Base-by-base conservation (phyloP, 2,113 vertebrate species). In the Dermatemys mawii region DNA sequence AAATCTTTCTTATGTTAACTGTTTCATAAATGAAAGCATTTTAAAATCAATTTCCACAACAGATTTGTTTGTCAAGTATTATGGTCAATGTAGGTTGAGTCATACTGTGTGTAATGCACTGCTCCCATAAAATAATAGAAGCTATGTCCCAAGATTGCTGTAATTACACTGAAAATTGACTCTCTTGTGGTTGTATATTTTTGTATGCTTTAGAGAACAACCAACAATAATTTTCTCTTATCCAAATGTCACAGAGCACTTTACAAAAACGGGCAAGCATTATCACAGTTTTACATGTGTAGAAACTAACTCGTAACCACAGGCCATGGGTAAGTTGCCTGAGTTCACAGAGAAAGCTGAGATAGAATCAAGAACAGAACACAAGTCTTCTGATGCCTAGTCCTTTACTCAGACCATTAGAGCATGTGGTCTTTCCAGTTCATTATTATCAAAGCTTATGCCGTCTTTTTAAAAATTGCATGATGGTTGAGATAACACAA, bases 111-210 rank as follows among this genome's bases (percentile, higher is more conserved):
- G n/a, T 90, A 44, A 89, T 50, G 11, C 14, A 83, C 44, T 82
- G 5, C 0, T 2, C 17, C 13, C 11, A 84, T 46, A 88, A 96
- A 24, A 93, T 90, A 60, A 88, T 83, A 49, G 22, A 93, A 50
- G 11, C 10, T 57, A 24, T 90, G 38, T n/a, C 81, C 78, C 21
- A n/a, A 90, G 51, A 26, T 96, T 29, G 63, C 4, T 81, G n/a
- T 85, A 80, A 88, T 93, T 91, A 63, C 9, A 70, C 26, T 90
- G 60, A 91, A 87, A 91, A 96, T 91, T 87, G 29, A 49, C 70
- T 95, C 76, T 90, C 48, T 32, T 78, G 7, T 27, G 5, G 9
- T 70, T 95, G 54, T 79, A n/a, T 75, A 49, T 80, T 54, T 29
- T 46, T 88, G 24, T 35, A 55, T 93, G 92, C 82, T 78, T 86